A percentile compares a stretch with the other conserved stretches of the same genome.
Conservation (phyloP, 2,888 invertebrate species). For the Parnassius glacialis region DNA sequence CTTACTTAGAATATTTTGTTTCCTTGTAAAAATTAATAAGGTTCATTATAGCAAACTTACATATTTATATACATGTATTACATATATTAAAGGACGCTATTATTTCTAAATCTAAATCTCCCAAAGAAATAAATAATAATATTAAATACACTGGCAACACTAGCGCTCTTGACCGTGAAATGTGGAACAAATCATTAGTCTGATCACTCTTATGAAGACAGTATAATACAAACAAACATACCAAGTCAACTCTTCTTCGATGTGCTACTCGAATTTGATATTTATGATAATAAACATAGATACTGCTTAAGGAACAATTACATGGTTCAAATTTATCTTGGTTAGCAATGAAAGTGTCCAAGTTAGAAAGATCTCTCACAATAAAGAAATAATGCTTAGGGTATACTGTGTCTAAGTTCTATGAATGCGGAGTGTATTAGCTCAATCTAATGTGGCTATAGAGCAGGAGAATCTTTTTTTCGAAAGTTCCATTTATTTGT, state of each 20-base stretch:
- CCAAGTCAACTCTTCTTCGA: slow-evolving; percentile 13
- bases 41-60: no score
- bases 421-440: slow-evolving; percentile 24
- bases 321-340: slow-evolving; percentile 7
- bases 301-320: slow-evolving; percentile 14
- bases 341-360: slow-evolving; percentile 25
- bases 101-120: slow-evolving; percentile 28
- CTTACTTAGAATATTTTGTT: no score
- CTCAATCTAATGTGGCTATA: slow-evolving; percentile 28
- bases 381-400: not conserved
- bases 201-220: slow-evolving; percentile 45
- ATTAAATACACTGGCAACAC: slow-evolving; percentile 47
- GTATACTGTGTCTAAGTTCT: not conserved
- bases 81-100: not conserved
- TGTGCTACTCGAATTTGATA: slow-evolving; percentile 36
- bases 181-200: slow-evolving; percentile 63
- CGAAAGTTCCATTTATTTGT: slow-evolving; percentile 37
- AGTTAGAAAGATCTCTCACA: slow-evolving; percentile 34
- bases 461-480: slow-evolving; percentile 39
- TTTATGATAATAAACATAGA: slow-evolving; percentile 19
- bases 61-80: not conserved
- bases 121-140: slow-evolving; percentile 30
- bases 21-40: no score
- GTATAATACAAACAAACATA: slow-evolving; percentile 35
- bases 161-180: slow-evolving; percentile 71